phyloP scores from a whole-genome alignment of 2,797 vertebrate genomes.

The Channallabes apus region DNA sequence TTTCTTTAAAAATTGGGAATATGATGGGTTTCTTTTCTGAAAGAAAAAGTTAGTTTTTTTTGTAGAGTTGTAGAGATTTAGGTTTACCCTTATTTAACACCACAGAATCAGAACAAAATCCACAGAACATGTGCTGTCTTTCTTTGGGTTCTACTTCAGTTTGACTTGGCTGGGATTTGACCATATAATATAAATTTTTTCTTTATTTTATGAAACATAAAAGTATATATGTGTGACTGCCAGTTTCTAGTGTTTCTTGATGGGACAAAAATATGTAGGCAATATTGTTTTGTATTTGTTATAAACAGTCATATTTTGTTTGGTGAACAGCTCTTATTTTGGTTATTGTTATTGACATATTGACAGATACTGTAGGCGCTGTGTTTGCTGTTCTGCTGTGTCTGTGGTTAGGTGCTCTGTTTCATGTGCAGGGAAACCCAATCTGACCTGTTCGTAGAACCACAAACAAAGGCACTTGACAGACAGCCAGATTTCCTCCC shows the following conservation, averaged over 20 bases:
- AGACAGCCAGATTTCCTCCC: slow-evolving; percentile 84
- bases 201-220: slow-evolving; percentile 8
- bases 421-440: slow-evolving; percentile 75
- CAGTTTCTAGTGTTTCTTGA: not conserved
- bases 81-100: not conserved
- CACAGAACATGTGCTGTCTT: not conserved
- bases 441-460: slow-evolving; percentile 74
- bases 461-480: slow-evolving; percentile 83
- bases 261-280: not conserved
- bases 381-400: slow-evolving; percentile 65
- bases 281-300: not conserved
- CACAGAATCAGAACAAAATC: not conserved
- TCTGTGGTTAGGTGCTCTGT: slow-evolving; percentile 66
- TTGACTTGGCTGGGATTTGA: not conserved
- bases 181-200: not conserved
- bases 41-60: not conserved
- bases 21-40: not conserved
- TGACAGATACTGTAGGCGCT: slow-evolving; percentile 51
- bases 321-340: not conserved
- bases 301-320: slow-evolving; percentile 9
- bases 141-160: not conserved
- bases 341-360: slow-evolving; percentile 30
- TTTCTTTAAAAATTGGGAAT: not conserved
- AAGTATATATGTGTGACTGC: not conserved
- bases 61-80: not conserved